A percentile compares a stretch with the other conserved stretches of the same genome.
Evolutionary conservation across 2,888 invertebrate species (phyloP).

Genomic region (Acrobasis consociella): DNA sequence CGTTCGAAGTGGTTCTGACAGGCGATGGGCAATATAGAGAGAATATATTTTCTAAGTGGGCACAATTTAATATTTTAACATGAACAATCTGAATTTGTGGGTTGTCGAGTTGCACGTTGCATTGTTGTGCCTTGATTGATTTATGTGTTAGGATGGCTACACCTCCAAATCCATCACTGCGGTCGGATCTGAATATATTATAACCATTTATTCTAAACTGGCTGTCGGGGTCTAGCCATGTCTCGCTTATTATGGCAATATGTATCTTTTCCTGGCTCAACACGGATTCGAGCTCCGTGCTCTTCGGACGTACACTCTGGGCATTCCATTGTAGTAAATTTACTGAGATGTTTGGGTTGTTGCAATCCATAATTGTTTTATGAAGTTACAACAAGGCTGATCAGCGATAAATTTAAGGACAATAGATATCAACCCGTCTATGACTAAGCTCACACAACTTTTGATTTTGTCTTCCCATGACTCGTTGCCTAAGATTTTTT

Average conservation of each 20-base stretch:
- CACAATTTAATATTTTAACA: constrained; percentile 1
- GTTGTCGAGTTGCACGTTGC: neutral
- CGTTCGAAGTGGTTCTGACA: neutral
- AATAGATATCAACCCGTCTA: constrained; percentile 1
- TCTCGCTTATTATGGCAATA: constrained; percentile 36
- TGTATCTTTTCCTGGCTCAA: constrained; percentile 35
- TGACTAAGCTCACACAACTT: neutral
- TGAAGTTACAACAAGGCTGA: constrained; percentile 8
- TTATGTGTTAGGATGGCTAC: constrained; percentile 2
- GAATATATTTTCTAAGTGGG: neutral
- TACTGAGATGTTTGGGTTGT: constrained; percentile 5
- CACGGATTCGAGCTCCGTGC: constrained; percentile 27
- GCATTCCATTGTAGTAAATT: constrained; percentile 36
- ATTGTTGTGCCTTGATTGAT: neutral
- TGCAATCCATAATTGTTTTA: constrained; percentile 11
- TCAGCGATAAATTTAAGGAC: constrained; percentile 1
- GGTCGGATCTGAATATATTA: constrained; percentile 21
- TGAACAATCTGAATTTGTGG: neutral
- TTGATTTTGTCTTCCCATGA: constrained; percentile 3
- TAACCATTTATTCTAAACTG: constrained; percentile 31
- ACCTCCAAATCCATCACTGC: neutral
- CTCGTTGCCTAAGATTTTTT: neutral
- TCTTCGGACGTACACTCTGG: constrained; percentile 38
- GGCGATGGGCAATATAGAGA: constrained; percentile 9
- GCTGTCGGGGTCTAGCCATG: constrained; percentile 34